Evolutionary conservation across 2,888 invertebrate genomes (phyloP), one percentile per base, ranked within the genome.

Genomic region (Dolichopus griseipennis): DNA sequence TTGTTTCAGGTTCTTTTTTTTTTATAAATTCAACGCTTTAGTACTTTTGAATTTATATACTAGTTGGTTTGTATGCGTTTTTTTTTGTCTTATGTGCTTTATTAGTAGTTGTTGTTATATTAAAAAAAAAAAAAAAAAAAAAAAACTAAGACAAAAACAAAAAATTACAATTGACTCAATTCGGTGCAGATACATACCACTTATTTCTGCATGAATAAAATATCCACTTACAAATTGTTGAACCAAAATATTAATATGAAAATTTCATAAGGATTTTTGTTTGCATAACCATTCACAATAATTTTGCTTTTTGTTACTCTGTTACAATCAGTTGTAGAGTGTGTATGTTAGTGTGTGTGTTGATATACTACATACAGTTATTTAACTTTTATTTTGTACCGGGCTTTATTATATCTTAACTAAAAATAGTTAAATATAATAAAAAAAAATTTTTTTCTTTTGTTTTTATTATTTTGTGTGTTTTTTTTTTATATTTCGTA

Each of bases 381-480:
- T 52, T 6, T 15, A 52, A 52, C 52, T 52, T 12, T 52, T 52
- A 52, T 52, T 52, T 18, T 52, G 52, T 52, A 52, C 52, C 2
- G 52, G 52, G 52, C 15, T 52, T 52, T n/a, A 52, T 52, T 52
- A 52, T 52, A 52, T 52, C 18, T 52, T 12, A 52, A 52, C 52
- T 52, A 52, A 52, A 52, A 52, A 52, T 52, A 52, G 52, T 52
- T 52, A 52, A 52, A 52, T 52, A 18, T 52, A 52, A 15, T 52
- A 52, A 52, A 52, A 52, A 52, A 52, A 52, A 18, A 52, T 7
- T 41, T 41, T 41, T 2, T 41, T 41, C 2, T 41, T 41, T 41
- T 41, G 3, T 41, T 41, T 41, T 41, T 41, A 4, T 4, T 52
- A 5, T 18, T 15, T 52, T 18, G 18, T 52, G n/a, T n/a, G n/a